Conservation (phyloP, 2,888 invertebrate genomes). For the Drosophila sordidula region DNA sequence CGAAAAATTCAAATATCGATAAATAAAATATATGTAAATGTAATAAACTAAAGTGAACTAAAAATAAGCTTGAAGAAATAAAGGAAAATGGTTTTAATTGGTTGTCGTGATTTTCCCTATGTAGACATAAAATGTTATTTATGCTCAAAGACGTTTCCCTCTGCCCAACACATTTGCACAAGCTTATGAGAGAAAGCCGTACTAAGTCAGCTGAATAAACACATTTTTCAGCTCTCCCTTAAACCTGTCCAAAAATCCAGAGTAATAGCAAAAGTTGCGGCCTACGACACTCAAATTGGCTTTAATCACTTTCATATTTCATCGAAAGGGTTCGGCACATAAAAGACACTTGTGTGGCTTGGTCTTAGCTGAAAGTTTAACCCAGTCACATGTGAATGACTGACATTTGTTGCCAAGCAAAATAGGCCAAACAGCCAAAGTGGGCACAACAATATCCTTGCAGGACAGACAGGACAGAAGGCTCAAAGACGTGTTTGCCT, state of each 20-base stretch:
- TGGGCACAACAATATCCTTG: conserved; percentile 46
- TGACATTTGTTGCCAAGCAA: conserved; percentile 57
- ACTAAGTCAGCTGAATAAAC: conserved; percentile 14
- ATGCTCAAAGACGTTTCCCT: no score
- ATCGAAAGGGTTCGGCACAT: conserved; percentile 27
- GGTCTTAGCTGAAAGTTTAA: conserved; percentile 39
- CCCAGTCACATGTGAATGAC: conserved; percentile 59
- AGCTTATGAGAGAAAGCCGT: background rate
- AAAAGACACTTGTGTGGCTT: conserved; percentile 21
- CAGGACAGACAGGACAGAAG: conserved; percentile 19
- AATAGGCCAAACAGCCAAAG: conserved; percentile 52
- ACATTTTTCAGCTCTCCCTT: conserved; percentile 17
- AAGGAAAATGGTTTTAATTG: no score
- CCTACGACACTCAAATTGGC: conserved; percentile 7
- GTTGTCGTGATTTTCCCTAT: no score
- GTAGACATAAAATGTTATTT: no score
- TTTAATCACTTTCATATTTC: conserved; percentile 46
- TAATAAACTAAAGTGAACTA: no score
- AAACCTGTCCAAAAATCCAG: background rate
- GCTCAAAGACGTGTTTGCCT: background rate
- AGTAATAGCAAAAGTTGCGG: conserved; percentile 15
- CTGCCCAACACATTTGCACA: no score
- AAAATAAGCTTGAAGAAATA: no score
- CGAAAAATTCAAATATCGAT: no score
- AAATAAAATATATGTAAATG: no score